A percentile compares a stretch with the other conserved stretches of the same genome.
Evolutionary conservation across 2,797 vertebrate genomes (phyloP).

Genomic region (Betta splendens): DNA sequence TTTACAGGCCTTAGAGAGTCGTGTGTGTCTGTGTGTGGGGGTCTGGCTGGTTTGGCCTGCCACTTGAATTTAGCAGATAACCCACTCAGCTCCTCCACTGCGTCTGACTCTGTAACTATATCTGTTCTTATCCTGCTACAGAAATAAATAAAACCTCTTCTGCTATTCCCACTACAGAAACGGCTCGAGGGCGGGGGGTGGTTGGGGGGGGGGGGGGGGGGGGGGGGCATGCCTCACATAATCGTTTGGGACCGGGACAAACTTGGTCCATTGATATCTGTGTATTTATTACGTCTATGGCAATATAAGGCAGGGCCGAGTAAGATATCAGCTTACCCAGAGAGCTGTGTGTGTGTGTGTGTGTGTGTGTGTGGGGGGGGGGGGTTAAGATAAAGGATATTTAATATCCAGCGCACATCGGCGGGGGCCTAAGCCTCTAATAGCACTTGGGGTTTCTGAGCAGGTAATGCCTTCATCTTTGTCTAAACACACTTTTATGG

Average conservation of each 20-base stretch:
- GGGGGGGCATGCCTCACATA: constrained; percentile 72
- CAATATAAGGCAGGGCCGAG: constrained; percentile 83
- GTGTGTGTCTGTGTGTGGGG: constrained; percentile 2
- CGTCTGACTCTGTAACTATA: constrained; percentile 73
- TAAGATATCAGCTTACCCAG: constrained; percentile 87
- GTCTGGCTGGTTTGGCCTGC: constrained; percentile 46
- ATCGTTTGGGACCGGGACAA: constrained; percentile 84
- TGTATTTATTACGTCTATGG: constrained; percentile 87
- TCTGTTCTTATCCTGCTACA: constrained; percentile 70
- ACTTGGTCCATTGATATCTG: constrained; percentile 85
- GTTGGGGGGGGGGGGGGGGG: constrained; percentile 32
- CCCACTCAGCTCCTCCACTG: constrained; percentile 55
- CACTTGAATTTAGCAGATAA: constrained; percentile 68
- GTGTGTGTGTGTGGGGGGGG: constrained; percentile 67
- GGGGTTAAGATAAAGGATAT: constrained; percentile 89
- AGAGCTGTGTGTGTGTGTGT: too few relatives aligned
- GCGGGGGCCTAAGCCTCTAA: constrained; percentile 79
- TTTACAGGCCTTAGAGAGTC: too few relatives aligned
- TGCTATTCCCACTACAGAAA: constrained; percentile 71
- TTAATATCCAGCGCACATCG: constrained; percentile 87
- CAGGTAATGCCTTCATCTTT: constrained; percentile 86
- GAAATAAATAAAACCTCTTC: constrained; percentile 76
- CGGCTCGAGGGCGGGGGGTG: neutral
- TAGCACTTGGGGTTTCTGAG: constrained; percentile 84
- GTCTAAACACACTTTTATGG: constrained; percentile 87